Conservation (phyloP, 1,140 invertebrate genomes). For the Leptonema lineaticorne region DNA sequence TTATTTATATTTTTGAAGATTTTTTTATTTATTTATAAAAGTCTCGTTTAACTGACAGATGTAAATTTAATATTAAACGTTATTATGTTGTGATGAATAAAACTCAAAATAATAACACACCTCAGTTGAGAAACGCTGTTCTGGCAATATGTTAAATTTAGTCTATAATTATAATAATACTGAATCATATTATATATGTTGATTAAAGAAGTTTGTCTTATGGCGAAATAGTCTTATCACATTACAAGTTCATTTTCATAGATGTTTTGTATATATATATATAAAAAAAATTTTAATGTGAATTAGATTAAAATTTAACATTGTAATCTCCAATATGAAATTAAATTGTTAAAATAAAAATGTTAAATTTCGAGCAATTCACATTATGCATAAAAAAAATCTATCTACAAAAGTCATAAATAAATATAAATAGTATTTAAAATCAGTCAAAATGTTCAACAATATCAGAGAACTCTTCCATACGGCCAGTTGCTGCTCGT, state of each 20-base stretch:
- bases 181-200: neutral
- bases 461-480: slow-evolving; percentile 50
- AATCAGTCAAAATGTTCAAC: slow-evolving; percentile 4
- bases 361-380: slow-evolving; percentile 13
- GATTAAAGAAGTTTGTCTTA: neutral
- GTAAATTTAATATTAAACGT: no score
- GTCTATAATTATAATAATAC: neutral
- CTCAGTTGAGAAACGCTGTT: no score
- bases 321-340: neutral
- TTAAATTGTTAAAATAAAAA: neutral
- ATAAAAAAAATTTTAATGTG: neutral
- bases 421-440: slow-evolving; percentile 7
- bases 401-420: neutral
- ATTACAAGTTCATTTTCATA: neutral
- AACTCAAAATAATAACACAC: no score
- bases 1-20: no score
- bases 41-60: no score
- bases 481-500: slow-evolving; percentile 57
- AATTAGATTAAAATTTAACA: slow-evolving; percentile 4
- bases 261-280: neutral
- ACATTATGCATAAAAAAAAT: neutral
- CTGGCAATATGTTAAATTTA: no score
- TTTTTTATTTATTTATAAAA: no score
- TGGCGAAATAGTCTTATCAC: neutral
- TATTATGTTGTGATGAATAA: no score